These are phyloP conservation scores for Chelon labrosus DNA, from an alignment of 2,797 vertebrate genomes.

Conservation along the genomic window DNA sequence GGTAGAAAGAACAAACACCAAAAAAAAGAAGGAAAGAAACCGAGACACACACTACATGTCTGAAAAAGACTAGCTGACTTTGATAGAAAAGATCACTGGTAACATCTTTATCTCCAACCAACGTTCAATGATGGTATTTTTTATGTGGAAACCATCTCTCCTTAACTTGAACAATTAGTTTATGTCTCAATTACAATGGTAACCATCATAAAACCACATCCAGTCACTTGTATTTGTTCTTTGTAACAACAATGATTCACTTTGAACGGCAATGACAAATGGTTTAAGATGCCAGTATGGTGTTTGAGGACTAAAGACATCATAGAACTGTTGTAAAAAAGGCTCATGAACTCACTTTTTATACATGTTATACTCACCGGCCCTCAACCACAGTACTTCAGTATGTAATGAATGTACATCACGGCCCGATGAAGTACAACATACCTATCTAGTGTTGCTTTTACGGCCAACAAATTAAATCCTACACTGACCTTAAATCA, in stretches of 20 bases:
- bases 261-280: background rate
- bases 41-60: background rate
- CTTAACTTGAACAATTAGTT: background rate
- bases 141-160: background rate
- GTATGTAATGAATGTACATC: constrained; percentile 5
- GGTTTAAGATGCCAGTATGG: background rate
- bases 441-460: constrained; percentile 25
- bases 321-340: background rate
- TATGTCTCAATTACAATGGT: too few species aligned
- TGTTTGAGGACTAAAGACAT: background rate
- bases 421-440: constrained; percentile 3
- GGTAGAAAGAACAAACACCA: background rate
- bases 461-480: constrained; percentile 25
- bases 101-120: background rate
- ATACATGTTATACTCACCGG: background rate
- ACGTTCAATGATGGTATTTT: background rate
- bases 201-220: too few species aligned
- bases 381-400: constrained; percentile 1
- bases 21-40: background rate
- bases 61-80: background rate
- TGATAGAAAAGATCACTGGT: background rate
- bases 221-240: too few species aligned
- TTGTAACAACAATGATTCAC: background rate
- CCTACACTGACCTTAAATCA: constrained; percentile 24
- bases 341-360: background rate